These are phyloP conservation scores for Ypsolopha sequella DNA, from an alignment of 2,888 invertebrate species.

Conservation along the genomic window DNA sequence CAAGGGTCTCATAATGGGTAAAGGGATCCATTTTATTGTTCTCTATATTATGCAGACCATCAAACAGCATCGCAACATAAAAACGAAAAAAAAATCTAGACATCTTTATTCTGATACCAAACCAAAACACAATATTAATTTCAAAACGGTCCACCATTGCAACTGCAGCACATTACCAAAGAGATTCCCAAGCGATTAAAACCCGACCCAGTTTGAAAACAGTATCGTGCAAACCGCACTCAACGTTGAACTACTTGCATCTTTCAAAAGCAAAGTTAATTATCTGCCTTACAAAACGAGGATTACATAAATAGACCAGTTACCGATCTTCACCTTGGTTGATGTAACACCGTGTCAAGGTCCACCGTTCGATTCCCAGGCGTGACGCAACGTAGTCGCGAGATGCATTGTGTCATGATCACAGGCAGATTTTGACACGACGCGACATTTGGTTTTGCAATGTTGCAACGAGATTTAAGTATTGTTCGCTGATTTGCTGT, in stretches of 20 bases:
- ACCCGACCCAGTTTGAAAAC: not conserved
- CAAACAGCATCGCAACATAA: too few relatives aligned
- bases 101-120: too few relatives aligned
- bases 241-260: not conserved
- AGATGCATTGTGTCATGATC: not conserved
- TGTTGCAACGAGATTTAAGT: too few relatives aligned
- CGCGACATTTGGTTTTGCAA: not conserved
- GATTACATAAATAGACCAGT: constrained; percentile 31
- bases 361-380: constrained; percentile 4
- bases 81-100: too few relatives aligned
- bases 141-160: too few relatives aligned
- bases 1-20: too few relatives aligned
- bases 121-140: too few relatives aligned
- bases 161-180: too few relatives aligned
- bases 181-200: not conserved
- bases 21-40: too few relatives aligned
- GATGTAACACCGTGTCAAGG: constrained; percentile 4
- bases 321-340: constrained; percentile 39
- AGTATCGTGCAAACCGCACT: not conserved
- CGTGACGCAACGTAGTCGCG: constrained; percentile 2
- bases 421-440: not conserved
- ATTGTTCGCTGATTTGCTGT: too few relatives aligned
- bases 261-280: constrained; percentile 9
- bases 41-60: too few relatives aligned
- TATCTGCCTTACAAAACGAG: constrained; percentile 11